Percentiles rank a stretch among this genome's conserved stretches.
Evolutionary conservation across 2,888 invertebrate genomes (phyloP).

Genomic region (Pyrrhosoma nymphula): DNA sequence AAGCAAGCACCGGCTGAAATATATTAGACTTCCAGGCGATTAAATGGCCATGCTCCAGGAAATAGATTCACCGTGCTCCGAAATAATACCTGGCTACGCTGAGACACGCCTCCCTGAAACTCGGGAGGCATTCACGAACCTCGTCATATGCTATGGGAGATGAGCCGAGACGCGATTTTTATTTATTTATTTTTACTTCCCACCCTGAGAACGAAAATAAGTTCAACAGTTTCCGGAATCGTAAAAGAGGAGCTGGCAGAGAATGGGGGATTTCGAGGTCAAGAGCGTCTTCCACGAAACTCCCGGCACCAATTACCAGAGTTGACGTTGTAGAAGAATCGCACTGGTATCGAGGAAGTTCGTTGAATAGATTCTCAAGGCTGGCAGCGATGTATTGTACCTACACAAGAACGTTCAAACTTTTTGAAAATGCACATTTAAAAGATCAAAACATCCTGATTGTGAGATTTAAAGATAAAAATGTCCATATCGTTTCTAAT

Average conservation of each 20-base stretch:
- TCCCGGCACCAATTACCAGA: not conserved
- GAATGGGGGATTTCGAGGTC: not conserved
- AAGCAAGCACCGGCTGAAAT: too few relatives aligned
- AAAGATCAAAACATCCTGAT: too few relatives aligned
- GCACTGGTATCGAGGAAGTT: not conserved
- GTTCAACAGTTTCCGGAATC: not conserved
- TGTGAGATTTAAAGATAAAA: too few relatives aligned
- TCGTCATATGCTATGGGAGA: not conserved
- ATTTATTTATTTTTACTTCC: not conserved
- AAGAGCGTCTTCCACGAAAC: not conserved
- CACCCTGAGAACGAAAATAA: not conserved
- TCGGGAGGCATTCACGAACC: not conserved
- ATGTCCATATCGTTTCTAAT: too few relatives aligned
- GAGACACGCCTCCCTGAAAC: not conserved
- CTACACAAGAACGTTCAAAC: too few relatives aligned
- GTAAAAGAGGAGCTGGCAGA: not conserved
- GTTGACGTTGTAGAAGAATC: not conserved
- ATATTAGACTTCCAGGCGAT: not conserved
- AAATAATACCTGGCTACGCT: not conserved
- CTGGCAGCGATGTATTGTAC: too few relatives aligned
- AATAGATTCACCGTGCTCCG: too few relatives aligned
- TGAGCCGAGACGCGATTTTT: not conserved
- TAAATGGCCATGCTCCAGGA: too few relatives aligned
- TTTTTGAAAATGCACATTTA: too few relatives aligned
- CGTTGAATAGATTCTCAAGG: not conserved